Evolutionary conservation across 2,113 vertebrate species (phyloP).

Genomic region (Pangasianodon gigas): DNA sequence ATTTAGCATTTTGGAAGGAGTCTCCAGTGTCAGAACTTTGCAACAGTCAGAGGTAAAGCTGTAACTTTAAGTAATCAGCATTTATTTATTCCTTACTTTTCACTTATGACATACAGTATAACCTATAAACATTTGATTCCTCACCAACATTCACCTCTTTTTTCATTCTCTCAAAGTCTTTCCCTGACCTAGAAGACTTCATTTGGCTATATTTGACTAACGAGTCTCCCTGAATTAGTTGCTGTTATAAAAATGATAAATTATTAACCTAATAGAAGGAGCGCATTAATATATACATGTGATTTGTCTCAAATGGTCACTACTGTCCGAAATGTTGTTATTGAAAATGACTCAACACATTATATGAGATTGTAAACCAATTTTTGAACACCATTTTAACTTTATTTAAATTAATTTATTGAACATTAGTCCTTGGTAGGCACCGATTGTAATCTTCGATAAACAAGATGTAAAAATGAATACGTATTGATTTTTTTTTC

Average conservation of each 20-base stretch:
- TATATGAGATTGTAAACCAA: not conserved
- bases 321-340: not conserved
- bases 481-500: not conserved
- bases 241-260: not conserved
- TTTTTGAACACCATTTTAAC: not conserved
- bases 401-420: not conserved
- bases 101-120: not conserved
- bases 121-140: not conserved
- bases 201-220: not conserved
- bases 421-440: not conserved
- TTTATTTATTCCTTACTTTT: not conserved
- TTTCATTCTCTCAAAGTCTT: not conserved
- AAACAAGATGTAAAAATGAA: not conserved
- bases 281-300: not conserved
- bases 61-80: too few relatives aligned
- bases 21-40: not conserved
- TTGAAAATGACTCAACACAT: not conserved
- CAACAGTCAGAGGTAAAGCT: not conserved
- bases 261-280: not conserved
- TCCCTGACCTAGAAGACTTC: not conserved
- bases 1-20: not conserved
- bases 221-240: not conserved
- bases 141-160: not conserved
- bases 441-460: not conserved
- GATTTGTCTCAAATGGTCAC: not conserved